Percentiles rank a stretch among this genome's conserved stretches.
Conservation (phyloP, 2,113 vertebrate species). For the Prietella phreatophila region DNA sequence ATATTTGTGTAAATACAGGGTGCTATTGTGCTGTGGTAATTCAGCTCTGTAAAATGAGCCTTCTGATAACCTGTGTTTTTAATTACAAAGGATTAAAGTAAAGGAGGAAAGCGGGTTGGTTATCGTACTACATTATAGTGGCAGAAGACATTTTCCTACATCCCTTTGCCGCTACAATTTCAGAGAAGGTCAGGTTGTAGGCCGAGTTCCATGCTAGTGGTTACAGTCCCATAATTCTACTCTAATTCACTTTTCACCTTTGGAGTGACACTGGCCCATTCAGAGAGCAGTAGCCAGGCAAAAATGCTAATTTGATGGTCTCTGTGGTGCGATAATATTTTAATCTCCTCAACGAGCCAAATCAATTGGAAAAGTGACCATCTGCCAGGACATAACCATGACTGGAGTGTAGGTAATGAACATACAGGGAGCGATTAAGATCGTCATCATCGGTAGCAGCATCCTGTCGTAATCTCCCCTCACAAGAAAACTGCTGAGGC, state of each 20-base stretch:
- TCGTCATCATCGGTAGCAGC: conserved; percentile 58
- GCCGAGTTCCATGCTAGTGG: conserved; percentile 12
- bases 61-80: conserved; percentile 47
- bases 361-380: conserved; percentile 88
- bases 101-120: conserved; percentile 16
- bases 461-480: conserved; percentile 52
- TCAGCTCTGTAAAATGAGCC: conserved; percentile 34
- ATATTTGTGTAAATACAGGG: conserved; percentile 53
- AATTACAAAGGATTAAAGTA: conserved; percentile 46
- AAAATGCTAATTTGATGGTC: conserved; percentile 75
- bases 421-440: conserved; percentile 70
- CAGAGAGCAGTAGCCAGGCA: conserved; percentile 69
- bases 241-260: conserved; percentile 78
- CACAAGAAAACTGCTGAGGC: conserved; percentile 51
- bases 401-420: conserved; percentile 79
- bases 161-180: not conserved
- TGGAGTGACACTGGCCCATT: conserved; percentile 75
- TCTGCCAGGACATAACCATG: conserved; percentile 77
- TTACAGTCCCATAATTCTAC: conserved; percentile 67
- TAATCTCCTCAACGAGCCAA: conserved; percentile 82
- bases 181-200: not conserved
- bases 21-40: conserved; percentile 42
- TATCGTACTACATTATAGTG: conserved; percentile 1
- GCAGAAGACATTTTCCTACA: conserved; percentile 19
- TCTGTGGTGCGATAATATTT: conserved; percentile 80